Conservation (phyloP, 2,113 vertebrate genomes). For the Emydocephalus ijimae region DNA sequence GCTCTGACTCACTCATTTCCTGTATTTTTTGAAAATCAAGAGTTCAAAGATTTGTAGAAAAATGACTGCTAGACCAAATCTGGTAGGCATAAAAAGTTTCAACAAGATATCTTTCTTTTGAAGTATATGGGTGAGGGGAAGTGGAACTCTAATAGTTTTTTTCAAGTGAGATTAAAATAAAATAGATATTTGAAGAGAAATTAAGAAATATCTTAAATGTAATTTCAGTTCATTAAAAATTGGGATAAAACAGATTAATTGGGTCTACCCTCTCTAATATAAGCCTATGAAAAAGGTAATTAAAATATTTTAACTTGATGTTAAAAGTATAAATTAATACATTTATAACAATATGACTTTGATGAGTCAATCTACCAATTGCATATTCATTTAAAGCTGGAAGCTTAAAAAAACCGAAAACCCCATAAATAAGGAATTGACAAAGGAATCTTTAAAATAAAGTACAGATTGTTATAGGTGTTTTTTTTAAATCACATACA, state of each 20-base stretch:
- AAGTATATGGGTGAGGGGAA: background rate
- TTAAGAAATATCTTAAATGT: background rate
- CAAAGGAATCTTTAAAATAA: background rate
- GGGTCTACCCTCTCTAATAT: background rate
- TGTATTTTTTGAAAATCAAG: conserved; percentile 14
- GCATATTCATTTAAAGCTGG: background rate
- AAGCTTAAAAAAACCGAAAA: background rate
- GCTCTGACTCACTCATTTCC: conserved; percentile 24
- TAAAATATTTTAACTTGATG: background rate
- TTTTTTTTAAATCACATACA: background rate
- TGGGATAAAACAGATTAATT: background rate
- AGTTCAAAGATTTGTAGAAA: conserved; percentile 11
- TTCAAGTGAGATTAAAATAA: background rate
- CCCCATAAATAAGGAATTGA: background rate
- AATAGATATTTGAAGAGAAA: background rate
- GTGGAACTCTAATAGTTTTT: background rate
- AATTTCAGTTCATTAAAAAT: background rate
- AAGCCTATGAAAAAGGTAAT: background rate
- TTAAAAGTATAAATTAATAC: background rate
- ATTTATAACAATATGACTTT: background rate
- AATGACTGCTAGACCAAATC: conserved; percentile 1
- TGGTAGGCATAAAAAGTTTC: conserved; percentile 3
- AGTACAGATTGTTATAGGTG: background rate
- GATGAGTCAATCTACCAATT: background rate
- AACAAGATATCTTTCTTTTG: conserved; percentile 10